Conservation (phyloP, 2,888 invertebrate genomes). For the Hirtodrosophila alboralis region DNA sequence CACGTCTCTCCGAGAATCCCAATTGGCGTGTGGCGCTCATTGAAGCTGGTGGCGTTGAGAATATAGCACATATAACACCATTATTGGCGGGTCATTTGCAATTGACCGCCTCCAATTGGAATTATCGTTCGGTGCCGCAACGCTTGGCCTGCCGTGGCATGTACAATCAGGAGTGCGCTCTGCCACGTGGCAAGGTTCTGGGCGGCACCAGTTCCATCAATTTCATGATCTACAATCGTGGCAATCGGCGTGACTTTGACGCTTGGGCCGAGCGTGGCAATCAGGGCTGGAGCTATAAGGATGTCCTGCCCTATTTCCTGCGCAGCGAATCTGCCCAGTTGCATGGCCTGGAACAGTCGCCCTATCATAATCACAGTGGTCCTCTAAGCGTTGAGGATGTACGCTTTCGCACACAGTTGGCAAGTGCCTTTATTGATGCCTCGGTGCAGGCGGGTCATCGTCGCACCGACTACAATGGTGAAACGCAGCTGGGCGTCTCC, state of each 20-base stretch:
- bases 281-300: slow-evolving; percentile 89
- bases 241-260: slow-evolving; percentile 90
- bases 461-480: slow-evolving; percentile 89
- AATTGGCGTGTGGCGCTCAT: slow-evolving; percentile 85
- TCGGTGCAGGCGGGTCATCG: slow-evolving; percentile 88
- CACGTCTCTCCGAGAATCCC: slow-evolving; percentile 83
- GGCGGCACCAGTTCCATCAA: slow-evolving; percentile 87
- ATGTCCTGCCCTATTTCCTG: slow-evolving; percentile 86
- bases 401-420: slow-evolving; percentile 85
- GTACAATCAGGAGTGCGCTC: slow-evolving; percentile 82
- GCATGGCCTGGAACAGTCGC: slow-evolving; percentile 84
- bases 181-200: slow-evolving; percentile 86
- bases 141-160: slow-evolving; percentile 86
- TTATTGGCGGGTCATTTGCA: slow-evolving; percentile 77
- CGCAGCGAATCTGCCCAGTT: slow-evolving; percentile 85
- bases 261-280: slow-evolving; percentile 88
- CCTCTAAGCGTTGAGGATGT: slow-evolving; percentile 87
- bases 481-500: slow-evolving; percentile 87
- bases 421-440: slow-evolving; percentile 86
- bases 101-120: slow-evolving; percentile 87
- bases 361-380: slow-evolving; percentile 87
- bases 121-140: slow-evolving; percentile 88
- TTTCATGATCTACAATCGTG: slow-evolving; percentile 90
- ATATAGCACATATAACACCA: slow-evolving; percentile 79
- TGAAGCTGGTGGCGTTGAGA: slow-evolving; percentile 85